Evolutionary conservation across 1,140 invertebrate species (phyloP), one percentile per base, ranked within the genome.

Genomic region (Portunus trituberculatus): DNA sequence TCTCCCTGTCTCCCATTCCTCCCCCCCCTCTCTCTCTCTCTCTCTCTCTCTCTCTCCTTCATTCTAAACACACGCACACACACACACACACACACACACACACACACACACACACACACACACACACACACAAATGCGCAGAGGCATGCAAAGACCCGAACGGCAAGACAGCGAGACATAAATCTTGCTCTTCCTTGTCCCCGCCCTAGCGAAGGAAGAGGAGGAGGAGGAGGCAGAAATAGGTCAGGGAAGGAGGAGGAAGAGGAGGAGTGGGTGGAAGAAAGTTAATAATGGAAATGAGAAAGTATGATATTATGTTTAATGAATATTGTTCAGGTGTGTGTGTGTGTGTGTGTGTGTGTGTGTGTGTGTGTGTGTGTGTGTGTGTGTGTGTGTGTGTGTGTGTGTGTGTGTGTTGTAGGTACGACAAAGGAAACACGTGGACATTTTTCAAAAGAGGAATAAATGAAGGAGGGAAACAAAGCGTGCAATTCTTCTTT

Each of bases 41-140:
- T 76, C 67, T 76, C 67, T 76, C 67, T 76, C 16, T 76, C 67
- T 76, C 20, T 76, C 67, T 76, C 16, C 25, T 76, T 20, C 20
- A 1, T 76, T n/a, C 20, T 20, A 59, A 59, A 59, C 52, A 59
- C 52, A 52, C 48, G 14, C 48, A 52, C 48, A 52, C 48, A 52
- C 48, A 52, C 48, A 52, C 48, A 52, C 48, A 52, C 48, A 52
- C 48, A 52, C 48, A 52, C 48, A 52, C 48, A 52, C 48, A 52
- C 48, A 87, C 84, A 87, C 84, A 87, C 84, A 87, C 84, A 87
- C 84, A 87, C 84, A 87, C 84, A 87, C 84, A 87, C 84, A 87
- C 84, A 87, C 84, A 87, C 84, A 87, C 84, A 87, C 84, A 87
- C 84, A 87, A 12, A 87, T n/a, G 25, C 84, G 25, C 84, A 87